phyloP scores from a whole-genome alignment of 2,797 vertebrate genomes.

The Antrozous pallidus region DNA sequence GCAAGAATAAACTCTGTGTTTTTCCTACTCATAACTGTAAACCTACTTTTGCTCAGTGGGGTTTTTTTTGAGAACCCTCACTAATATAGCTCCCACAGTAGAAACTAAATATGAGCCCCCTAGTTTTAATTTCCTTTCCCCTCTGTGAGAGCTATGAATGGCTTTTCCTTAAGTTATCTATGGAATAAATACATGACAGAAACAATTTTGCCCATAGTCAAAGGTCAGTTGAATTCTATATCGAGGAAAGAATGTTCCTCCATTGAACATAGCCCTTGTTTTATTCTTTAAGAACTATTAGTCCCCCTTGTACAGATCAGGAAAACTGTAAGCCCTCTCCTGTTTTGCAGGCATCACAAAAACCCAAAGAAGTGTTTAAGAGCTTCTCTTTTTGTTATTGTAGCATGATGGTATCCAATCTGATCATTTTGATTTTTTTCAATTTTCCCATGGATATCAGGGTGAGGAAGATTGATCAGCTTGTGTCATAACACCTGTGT shows the following conservation, averaged over 20 bases:
- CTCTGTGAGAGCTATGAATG: neutral
- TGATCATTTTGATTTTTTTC: neutral
- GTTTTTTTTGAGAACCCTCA: neutral
- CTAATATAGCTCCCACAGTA: neutral
- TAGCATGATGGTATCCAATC: neutral
- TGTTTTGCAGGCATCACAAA: neutral
- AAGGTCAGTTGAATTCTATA: neutral
- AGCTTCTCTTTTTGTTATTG: neutral
- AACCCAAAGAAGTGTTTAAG: neutral
- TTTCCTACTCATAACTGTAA: neutral
- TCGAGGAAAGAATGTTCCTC: neutral
- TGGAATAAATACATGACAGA: neutral
- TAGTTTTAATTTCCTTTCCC: neutral
- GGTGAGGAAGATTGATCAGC: neutral
- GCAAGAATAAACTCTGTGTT: neutral
- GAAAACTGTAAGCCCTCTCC: neutral
- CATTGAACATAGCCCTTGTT: neutral
- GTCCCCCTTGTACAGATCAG: neutral
- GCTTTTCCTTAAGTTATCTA: neutral
- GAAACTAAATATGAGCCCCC: neutral
- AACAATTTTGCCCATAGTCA: neutral
- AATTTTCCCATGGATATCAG: neutral
- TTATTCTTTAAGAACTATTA: neutral
- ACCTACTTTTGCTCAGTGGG: neutral
- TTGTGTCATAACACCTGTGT: neutral